These are phyloP conservation scores for Amiota minor DNA, from an alignment of 2,888 invertebrate species.

Conservation along the genomic window DNA sequence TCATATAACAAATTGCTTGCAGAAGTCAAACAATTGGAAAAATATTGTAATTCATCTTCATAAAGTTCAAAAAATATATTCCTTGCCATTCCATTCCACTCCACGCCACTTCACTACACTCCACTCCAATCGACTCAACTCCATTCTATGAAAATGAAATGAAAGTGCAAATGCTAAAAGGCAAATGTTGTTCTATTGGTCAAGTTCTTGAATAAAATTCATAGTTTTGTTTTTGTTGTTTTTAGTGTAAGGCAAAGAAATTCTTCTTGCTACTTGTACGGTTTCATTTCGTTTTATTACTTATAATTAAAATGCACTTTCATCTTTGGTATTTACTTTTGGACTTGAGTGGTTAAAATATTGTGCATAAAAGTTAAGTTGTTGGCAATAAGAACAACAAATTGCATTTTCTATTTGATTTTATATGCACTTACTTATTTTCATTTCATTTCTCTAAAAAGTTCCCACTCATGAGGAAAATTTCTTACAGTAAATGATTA, in stretches of 20 bases:
- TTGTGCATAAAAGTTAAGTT: not conserved
- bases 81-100: not conserved
- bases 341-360: not conserved
- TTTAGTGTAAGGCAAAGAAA: too few species aligned
- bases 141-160: too few species aligned
- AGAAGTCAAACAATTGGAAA: not conserved
- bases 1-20: too few species aligned
- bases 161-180: not conserved
- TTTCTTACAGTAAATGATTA: not conserved
- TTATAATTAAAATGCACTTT: conserved; percentile 25
- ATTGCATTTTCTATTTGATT: conserved; percentile 1
- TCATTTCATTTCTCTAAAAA: not conserved
- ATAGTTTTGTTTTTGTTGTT: not conserved
- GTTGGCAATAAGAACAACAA: not conserved
- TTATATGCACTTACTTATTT: not conserved
- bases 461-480: not conserved
- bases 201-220: not conserved
- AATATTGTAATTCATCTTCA: conserved; percentile 6
- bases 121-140: too few species aligned
- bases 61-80: not conserved
- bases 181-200: not conserved
- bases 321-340: conserved; percentile 3
- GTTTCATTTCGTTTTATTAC: not conserved
- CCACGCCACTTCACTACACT: too few species aligned
- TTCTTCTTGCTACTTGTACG: not conserved